phyloP scores from a whole-genome alignment of 2,888 invertebrate species.

The Drosophila paracracens region DNA sequence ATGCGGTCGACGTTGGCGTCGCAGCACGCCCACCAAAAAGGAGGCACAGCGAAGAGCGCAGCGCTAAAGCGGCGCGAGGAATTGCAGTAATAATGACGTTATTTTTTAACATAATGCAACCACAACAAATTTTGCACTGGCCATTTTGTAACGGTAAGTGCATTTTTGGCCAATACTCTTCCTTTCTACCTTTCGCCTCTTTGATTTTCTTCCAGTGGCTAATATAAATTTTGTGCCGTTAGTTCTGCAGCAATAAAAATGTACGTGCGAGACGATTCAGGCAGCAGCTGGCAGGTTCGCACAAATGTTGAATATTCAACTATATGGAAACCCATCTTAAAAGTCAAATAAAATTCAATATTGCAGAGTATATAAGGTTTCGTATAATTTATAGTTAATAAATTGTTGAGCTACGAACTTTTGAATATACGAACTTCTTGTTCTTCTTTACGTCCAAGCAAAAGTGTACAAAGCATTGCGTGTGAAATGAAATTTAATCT shows the following conservation, averaged over 20 bases:
- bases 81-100: conserved; percentile 73
- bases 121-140: conserved; percentile 50
- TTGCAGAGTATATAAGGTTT: not conserved
- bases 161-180: not conserved
- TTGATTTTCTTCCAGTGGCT: conserved; percentile 10
- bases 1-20: conserved; percentile 49
- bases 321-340: not conserved
- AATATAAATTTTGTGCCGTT: conserved; percentile 43
- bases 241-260: conserved; percentile 32
- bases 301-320: not conserved
- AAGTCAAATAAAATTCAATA: not conserved
- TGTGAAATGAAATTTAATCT: conserved; percentile 16
- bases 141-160: conserved; percentile 69
- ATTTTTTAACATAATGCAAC: conserved; percentile 71
- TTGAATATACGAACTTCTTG: not conserved
- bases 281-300: conserved; percentile 2
- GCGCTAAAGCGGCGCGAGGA: conserved; percentile 39
- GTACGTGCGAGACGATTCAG: conserved; percentile 24
- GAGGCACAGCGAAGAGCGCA: conserved; percentile 8
- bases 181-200: not conserved
- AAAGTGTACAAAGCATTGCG: not conserved
- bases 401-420: not conserved
- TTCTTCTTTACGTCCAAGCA: not conserved
- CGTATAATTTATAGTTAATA: not conserved
- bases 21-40: conserved; percentile 1